Evolutionary conservation across 2,113 vertebrate genomes (phyloP).

Genomic region (Epinephelus fuscoguttatus): DNA sequence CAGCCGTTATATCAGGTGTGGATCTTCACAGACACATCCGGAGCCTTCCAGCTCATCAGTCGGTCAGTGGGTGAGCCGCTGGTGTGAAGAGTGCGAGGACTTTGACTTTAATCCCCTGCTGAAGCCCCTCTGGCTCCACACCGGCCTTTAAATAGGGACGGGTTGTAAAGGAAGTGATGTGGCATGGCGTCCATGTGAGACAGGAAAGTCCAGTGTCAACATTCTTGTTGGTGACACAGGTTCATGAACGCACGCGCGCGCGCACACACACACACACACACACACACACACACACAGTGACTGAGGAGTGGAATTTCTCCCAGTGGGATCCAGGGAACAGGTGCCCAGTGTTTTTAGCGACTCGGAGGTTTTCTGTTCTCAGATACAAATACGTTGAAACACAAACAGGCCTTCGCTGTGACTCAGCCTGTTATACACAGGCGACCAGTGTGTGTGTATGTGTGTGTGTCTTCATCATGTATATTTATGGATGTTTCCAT

Average conservation of each 20-base stretch:
- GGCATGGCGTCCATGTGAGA: slow-evolving; percentile 50
- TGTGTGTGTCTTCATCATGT: slow-evolving; percentile 28
- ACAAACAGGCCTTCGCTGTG: slow-evolving; percentile 40
- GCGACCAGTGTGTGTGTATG: neutral
- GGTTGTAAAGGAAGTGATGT: slow-evolving; percentile 69
- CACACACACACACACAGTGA: slow-evolving; percentile 4
- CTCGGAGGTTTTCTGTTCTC: slow-evolving; percentile 39
- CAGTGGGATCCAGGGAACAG: slow-evolving; percentile 70
- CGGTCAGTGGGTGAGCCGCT: slow-evolving; percentile 51
- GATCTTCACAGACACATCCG: slow-evolving; percentile 20
- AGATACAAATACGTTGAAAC: slow-evolving; percentile 39
- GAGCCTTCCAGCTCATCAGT: slow-evolving; percentile 16
- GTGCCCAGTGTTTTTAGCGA: slow-evolving; percentile 71
- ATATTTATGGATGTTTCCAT: slow-evolving; percentile 39
- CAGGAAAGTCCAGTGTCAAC: slow-evolving; percentile 56
- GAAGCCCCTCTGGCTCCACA: slow-evolving; percentile 53
- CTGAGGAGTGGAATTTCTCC: slow-evolving; percentile 71
- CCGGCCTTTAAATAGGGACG: slow-evolving; percentile 79
- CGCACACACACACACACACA: neutral
- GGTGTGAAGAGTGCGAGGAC: slow-evolving; percentile 47
- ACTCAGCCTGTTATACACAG: slow-evolving; percentile 17
- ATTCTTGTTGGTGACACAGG: slow-evolving; percentile 52
- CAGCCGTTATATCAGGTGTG: slow-evolving; percentile 1
- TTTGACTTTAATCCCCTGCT: slow-evolving; percentile 51
- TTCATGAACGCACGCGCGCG: neutral